phyloP scores from a whole-genome alignment of 92 coral and sea anemone species.

The Bergia sp. region DNA sequence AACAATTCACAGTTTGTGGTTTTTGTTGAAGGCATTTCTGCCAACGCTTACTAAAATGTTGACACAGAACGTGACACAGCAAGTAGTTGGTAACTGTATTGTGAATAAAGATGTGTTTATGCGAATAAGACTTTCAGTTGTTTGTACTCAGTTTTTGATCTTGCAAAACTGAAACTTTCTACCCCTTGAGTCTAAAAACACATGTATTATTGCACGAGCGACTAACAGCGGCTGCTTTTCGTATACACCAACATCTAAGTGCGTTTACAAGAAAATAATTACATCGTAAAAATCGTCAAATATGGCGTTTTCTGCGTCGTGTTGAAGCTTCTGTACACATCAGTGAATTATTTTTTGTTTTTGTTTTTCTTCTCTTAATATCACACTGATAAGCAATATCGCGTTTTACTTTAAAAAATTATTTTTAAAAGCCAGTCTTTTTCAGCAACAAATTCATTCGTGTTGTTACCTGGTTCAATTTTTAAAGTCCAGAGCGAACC shows the following conservation, averaged over 20 bases:
- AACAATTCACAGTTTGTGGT: not conserved
- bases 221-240: not conserved
- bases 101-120: conserved; percentile 17
- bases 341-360: conserved; percentile 1
- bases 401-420: conserved; percentile 8
- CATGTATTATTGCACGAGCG: not conserved
- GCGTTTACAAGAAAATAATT: not conserved
- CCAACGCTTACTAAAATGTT: conserved; percentile 21
- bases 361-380: conserved; percentile 9
- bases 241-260: not conserved
- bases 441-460: not conserved
- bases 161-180: not conserved
- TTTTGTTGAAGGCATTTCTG: not conserved
- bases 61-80: conserved; percentile 45
- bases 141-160: not conserved
- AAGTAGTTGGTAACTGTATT: conserved; percentile 8
- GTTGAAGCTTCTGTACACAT: not conserved
- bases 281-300: conserved; percentile 22
- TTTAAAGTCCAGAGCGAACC: conserved; percentile 5
- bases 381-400: not conserved
- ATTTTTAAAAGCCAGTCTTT: not conserved
- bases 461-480: not conserved
- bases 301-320: conserved; percentile 16
- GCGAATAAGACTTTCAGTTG: conserved; percentile 3
- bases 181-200: not conserved